Percentiles rank a stretch among this genome's conserved stretches.
These are phyloP conservation scores for Oppia nitens DNA, from an alignment of 1,140 invertebrate genomes.

Conservation along the genomic window DNA sequence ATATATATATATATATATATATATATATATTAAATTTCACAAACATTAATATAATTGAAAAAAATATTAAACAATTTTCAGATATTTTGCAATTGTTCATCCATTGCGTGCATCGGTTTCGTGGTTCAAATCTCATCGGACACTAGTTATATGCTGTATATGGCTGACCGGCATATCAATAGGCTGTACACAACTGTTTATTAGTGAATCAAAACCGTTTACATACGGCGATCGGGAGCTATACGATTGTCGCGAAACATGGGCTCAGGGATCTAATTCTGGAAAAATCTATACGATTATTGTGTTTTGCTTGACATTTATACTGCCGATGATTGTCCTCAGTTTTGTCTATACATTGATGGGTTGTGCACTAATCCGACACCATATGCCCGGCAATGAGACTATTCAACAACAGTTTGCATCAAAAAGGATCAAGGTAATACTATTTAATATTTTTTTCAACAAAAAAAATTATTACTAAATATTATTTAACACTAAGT, in stretches of 20 bases:
- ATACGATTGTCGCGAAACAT: conserved; percentile 28
- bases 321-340: conserved; percentile 33
- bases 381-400: conserved; percentile 32
- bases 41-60: no score
- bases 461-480: no score
- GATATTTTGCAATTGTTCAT: conserved; percentile 31
- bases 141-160: conserved; percentile 28
- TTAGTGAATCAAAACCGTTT: conserved; percentile 26
- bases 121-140: conserved; percentile 18
- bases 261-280: conserved; percentile 18
- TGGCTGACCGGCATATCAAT: conserved; percentile 32
- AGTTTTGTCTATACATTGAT: conserved; percentile 33
- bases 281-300: conserved; percentile 28
- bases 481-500: no score
- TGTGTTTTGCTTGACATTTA: conserved; percentile 34
- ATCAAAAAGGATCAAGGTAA: background rate
- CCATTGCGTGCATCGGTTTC: conserved; percentile 26
- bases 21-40: no score
- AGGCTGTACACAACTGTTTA: conserved; percentile 30
- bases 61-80: no score
- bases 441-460: no score
- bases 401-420: background rate
- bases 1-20: no score
- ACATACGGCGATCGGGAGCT: conserved; percentile 23
- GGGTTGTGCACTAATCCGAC: conserved; percentile 30